A percentile compares a stretch with the other conserved stretches of the same genome.
Evolutionary conservation across 2,113 vertebrate genomes (phyloP).

Genomic region (Trachemys scripta): DNA sequence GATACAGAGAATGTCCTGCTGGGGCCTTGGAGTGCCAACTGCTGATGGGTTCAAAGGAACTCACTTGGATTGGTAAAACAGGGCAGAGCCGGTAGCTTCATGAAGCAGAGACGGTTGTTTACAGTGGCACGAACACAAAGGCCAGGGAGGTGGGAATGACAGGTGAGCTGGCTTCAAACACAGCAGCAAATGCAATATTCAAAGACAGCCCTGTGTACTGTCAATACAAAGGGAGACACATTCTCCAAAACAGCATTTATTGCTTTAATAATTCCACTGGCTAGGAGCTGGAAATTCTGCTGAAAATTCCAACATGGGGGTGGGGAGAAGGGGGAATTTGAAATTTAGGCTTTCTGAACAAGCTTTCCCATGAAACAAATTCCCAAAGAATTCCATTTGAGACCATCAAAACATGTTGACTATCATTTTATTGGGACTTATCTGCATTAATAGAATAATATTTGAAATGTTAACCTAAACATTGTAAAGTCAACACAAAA

Average conservation of each 20-base stretch:
- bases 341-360: background rate
- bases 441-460: background rate
- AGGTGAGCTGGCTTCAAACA: background rate
- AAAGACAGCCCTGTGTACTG: background rate
- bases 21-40: background rate
- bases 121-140: fast-evolving
- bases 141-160: background rate
- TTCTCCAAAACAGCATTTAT: fast-evolving
- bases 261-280: background rate
- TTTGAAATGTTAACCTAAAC: too few species aligned
- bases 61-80: background rate
- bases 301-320: background rate
- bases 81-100: background rate
- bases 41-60: background rate
- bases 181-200: fast-evolving
- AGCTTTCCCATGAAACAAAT: background rate
- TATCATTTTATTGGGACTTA: background rate
- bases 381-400: background rate
- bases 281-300: background rate
- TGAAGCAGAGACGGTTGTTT: fast-evolving
- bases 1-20: background rate
- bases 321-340: background rate
- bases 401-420: background rate
- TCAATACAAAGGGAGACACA: background rate
- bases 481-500: background rate